Base-by-base conservation (phyloP, 2,113 vertebrate genomes). In the Heteronetta atricapilla region DNA sequence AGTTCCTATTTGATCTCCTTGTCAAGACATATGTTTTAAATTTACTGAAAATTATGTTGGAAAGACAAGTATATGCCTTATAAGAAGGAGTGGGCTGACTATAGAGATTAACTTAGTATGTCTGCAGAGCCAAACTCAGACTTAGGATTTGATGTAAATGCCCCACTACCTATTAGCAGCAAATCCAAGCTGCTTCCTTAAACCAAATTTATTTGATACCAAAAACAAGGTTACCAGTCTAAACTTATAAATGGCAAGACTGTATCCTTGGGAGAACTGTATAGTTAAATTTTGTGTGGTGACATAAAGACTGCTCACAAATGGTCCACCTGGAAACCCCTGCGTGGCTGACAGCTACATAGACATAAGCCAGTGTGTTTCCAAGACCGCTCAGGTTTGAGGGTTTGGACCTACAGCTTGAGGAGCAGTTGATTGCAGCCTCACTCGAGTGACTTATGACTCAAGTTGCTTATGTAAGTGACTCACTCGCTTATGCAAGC, bases 251-350 rank as follows among this genome's bases (percentile, higher is more conserved):
- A 44, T 33, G 68, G 20, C 36, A 38, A 63, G 28, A 38, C 48
- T 12, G 1, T 5, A 12, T 58, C 58, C 42, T 58, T 34, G 31
- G 68, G 34, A 52, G 42, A 20, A 16, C 56, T 44, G 23, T n/a
- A 5, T 31, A 8, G 15, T 36, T 29, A 34, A 68, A 62, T 46
- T 42, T 19, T 79, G 38, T 17, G 21, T 0, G 1, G 8, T 69
- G 15, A 52, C 22, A 29, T n/a, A 29, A 10, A 50, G 56, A 29
- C 15, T 1, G 4, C 40, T 58, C 75, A 53, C 0, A 0, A 0
- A 21, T 11, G 28, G 52, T 66, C 17, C 3, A 23, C 52, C 21
- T 66, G 44, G 76, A 86, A 86, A 46, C 33, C 10, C 16, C 26
- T 28, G 25, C 28, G 25, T 62, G 36, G 29, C 36, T 36, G 34